These are phyloP conservation scores for Magallana nippona DNA, from an alignment of 2,888 invertebrate species.

Conservation along the genomic window DNA sequence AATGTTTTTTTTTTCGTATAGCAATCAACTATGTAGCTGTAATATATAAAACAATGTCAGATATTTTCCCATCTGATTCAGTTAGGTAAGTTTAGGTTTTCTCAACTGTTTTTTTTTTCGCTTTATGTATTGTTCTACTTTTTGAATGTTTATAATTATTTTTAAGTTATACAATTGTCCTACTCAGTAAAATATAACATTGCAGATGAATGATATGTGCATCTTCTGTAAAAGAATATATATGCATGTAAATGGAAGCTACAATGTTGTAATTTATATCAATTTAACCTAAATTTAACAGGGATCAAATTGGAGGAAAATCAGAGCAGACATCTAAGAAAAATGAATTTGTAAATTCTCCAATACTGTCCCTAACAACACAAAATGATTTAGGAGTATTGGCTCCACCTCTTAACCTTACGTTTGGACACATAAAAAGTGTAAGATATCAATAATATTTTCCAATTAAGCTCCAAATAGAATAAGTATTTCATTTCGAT, in stretches of 20 bases:
- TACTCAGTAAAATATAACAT: too few species aligned
- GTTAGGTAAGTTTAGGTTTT: not conserved
- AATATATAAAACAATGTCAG: not conserved
- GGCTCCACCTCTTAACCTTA: not conserved
- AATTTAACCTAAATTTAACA: too few species aligned
- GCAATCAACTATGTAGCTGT: slow-evolving; percentile 12
- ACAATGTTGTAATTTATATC: too few species aligned
- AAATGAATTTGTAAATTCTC: not conserved
- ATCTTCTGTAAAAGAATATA: too few species aligned
- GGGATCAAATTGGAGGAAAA: not conserved
- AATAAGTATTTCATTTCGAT: too few species aligned
- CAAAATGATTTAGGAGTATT: not conserved
- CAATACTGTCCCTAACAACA: not conserved
- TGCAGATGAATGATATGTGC: too few species aligned
- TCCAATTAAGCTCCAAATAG: too few species aligned
- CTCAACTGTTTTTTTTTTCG: too few species aligned
- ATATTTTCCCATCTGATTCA: not conserved
- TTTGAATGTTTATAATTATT: too few species aligned
- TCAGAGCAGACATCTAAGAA: not conserved
- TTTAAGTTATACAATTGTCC: too few species aligned
- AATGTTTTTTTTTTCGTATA: not conserved
- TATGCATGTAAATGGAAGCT: too few species aligned
- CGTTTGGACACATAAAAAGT: not conserved
- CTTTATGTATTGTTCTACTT: too few species aligned
- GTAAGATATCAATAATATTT: not conserved